phyloP scores from a whole-genome alignment of 2,888 invertebrate genomes.

The Petrolisthes manimaculis region DNA sequence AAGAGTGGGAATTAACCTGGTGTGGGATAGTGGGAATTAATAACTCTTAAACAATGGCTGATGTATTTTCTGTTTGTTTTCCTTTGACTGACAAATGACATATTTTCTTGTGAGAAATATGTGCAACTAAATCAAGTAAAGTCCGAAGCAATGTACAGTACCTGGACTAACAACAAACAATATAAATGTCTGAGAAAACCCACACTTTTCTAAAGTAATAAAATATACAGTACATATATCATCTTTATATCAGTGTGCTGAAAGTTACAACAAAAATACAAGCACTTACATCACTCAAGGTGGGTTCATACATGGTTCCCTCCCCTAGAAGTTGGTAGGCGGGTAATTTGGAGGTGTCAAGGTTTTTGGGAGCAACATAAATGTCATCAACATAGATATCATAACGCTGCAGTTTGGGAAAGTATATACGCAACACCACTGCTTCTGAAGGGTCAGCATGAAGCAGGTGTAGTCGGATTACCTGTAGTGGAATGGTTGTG shows the following conservation, averaged over 20 bases:
- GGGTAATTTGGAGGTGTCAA: slow-evolving; percentile 19
- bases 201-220: background rate
- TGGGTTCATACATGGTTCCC: slow-evolving; percentile 21
- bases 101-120: too few relatives aligned
- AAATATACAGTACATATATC: background rate
- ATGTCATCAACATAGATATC: slow-evolving; percentile 48
- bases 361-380: slow-evolving; percentile 54
- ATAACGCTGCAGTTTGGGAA: slow-evolving; percentile 58
- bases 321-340: slow-evolving; percentile 39
- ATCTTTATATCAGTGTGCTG: too few relatives aligned
- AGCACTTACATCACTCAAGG: slow-evolving; percentile 29
- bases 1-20: background rate
- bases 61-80: background rate
- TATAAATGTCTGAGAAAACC: background rate
- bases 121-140: too few relatives aligned
- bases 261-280: background rate
- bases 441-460: slow-evolving; percentile 30
- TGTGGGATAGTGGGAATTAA: background rate
- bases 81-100: too few relatives aligned
- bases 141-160: background rate
- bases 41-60: background rate
- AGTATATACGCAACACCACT: slow-evolving; percentile 55
- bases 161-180: background rate
- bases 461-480: slow-evolving; percentile 50
- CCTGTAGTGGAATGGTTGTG: background rate